phyloP scores from a whole-genome alignment of 2,888 invertebrate species.

The Archaeoteleia sp. region DNA sequence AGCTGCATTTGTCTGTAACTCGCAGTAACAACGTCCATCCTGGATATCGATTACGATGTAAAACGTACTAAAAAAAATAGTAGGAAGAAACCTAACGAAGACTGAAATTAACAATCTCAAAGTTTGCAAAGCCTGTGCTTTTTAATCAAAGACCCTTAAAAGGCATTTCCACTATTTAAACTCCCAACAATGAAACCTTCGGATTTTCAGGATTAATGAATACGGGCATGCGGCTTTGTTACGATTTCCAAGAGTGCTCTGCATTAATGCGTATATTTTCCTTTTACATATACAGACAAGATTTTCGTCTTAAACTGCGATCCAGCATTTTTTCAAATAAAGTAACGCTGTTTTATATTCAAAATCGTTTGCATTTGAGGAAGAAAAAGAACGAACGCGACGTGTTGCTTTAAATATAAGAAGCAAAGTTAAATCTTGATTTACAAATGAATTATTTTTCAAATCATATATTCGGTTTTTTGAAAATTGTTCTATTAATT shows the following conservation, averaged over 20 bases:
- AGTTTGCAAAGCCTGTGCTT: slow-evolving; percentile 25
- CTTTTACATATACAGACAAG: slow-evolving; percentile 4
- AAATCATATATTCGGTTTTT: too few relatives aligned
- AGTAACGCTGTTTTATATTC: neutral
- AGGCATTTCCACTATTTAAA: slow-evolving; percentile 40
- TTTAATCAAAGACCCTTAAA: slow-evolving; percentile 43
- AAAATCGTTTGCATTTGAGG: neutral
- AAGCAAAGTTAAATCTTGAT: too few relatives aligned
- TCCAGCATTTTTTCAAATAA: neutral
- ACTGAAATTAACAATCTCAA: slow-evolving; percentile 36
- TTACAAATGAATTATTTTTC: too few relatives aligned
- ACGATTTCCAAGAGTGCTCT: slow-evolving; percentile 31
- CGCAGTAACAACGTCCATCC: slow-evolving; percentile 12
- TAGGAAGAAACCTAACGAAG: slow-evolving; percentile 27
- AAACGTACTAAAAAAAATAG: slow-evolving; percentile 9
- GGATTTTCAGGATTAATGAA: slow-evolving; percentile 46
- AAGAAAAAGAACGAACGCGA: neutral
- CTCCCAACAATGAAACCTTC: slow-evolving; percentile 31
- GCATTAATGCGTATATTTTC: slow-evolving; percentile 32
- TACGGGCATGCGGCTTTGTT: slow-evolving; percentile 39
- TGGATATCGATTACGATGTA: slow-evolving; percentile 2
- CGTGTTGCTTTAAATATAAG: too few relatives aligned
- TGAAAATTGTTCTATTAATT: too few relatives aligned
- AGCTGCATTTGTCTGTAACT: slow-evolving; percentile 22
- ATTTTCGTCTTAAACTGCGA: slow-evolving; percentile 13